These are phyloP conservation scores for Oxyruncus cristatus DNA, from an alignment of 2,113 vertebrate genomes.

Conservation along the genomic window DNA sequence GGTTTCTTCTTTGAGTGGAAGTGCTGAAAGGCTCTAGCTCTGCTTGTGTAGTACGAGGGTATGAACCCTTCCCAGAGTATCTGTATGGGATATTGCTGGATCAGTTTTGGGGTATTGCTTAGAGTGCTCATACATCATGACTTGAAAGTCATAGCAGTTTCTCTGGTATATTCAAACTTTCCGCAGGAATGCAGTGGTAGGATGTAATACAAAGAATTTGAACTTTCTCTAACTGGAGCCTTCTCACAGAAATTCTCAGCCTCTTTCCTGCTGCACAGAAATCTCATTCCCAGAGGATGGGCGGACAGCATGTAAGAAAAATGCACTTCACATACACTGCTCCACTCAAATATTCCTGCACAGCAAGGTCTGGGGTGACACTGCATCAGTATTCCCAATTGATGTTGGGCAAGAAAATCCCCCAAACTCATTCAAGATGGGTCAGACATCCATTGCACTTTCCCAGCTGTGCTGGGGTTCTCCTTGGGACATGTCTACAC, in stretches of 20 bases:
- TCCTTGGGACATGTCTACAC: fast-evolving
- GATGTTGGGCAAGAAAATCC: neutral
- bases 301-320: neutral
- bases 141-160: neutral
- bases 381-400: neutral
- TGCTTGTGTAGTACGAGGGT: neutral
- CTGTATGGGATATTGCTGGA: neutral
- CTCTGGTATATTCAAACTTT: neutral
- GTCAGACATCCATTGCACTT: neutral
- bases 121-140: fast-evolving
- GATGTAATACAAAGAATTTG: neutral
- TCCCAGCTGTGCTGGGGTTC: neutral
- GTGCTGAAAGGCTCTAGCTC: neutral
- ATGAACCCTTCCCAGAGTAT: neutral
- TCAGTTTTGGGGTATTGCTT: neutral
- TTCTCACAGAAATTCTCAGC: neutral
- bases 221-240: neutral
- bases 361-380: neutral
- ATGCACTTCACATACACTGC: neutral
- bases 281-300: neutral
- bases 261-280: neutral
- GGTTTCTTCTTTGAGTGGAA: neutral
- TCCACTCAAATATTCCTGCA: neutral
- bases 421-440: neutral
- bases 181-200: neutral